Conservation (phyloP, 2,113 vertebrate genomes). For the Embiotoca jacksoni region DNA sequence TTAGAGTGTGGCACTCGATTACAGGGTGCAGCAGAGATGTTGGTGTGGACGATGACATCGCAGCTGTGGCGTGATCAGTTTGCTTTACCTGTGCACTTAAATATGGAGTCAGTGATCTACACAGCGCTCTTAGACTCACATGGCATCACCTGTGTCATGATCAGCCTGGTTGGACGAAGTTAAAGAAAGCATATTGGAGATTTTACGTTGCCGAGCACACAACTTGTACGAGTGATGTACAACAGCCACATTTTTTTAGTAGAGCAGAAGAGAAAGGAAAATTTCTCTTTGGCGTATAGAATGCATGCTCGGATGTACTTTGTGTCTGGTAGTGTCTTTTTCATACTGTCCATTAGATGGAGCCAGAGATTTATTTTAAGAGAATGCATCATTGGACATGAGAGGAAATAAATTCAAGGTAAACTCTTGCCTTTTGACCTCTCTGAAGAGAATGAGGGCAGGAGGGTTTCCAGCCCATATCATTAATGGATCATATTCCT, state of each 20-base stretch:
- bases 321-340: not conserved
- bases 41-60: too few relatives aligned
- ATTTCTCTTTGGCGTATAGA: too few relatives aligned
- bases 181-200: too few relatives aligned
- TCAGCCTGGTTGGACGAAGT: too few relatives aligned
- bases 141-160: too few relatives aligned
- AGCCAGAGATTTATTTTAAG: constrained; percentile 26
- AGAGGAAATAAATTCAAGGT: not conserved
- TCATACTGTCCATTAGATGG: constrained; percentile 57
- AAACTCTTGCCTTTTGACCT: constrained; percentile 15
- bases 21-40: too few relatives aligned
- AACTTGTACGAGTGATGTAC: too few relatives aligned
- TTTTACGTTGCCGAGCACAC: too few relatives aligned
- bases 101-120: too few relatives aligned
- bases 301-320: too few relatives aligned
- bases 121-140: too few relatives aligned
- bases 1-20: not conserved
- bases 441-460: not conserved
- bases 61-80: too few relatives aligned
- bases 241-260: not conserved
- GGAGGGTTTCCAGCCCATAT: not conserved
- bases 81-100: not conserved
- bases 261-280: not conserved
- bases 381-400: not conserved
- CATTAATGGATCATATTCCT: not conserved